phyloP scores from a whole-genome alignment of 2,888 invertebrate genomes.

The Arrhopalites spinosus region DNA sequence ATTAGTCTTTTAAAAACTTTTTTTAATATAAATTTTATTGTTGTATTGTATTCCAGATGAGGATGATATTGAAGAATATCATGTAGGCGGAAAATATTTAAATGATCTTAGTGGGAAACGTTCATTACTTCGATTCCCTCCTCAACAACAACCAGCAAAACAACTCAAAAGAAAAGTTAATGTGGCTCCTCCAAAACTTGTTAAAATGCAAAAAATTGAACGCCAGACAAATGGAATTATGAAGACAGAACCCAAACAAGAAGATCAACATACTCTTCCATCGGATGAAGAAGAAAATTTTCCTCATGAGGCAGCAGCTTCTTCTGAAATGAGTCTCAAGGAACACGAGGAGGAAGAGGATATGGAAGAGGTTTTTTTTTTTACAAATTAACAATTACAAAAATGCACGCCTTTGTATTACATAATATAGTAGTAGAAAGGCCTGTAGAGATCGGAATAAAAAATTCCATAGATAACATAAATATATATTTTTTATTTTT shows the following conservation, averaged over 20 bases:
- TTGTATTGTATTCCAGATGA: too few species aligned
- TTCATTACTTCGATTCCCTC: conserved; percentile 21
- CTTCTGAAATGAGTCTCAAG: conserved; percentile 34
- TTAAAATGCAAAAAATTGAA: conserved; percentile 52
- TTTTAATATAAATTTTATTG: too few species aligned
- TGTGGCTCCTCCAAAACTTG: conserved; percentile 48
- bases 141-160: background rate
- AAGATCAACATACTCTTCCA: conserved; percentile 24
- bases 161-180: conserved; percentile 36
- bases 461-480: too few species aligned
- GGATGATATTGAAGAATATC: conserved; percentile 46
- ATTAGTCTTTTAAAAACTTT: too few species aligned
- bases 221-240: conserved; percentile 37
- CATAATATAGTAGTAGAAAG: too few species aligned
- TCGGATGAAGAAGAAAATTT: conserved; percentile 41
- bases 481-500: conserved; percentile 13
- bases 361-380: conserved; percentile 32
- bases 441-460: too few species aligned
- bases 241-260: conserved; percentile 26
- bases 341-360: conserved; percentile 45
- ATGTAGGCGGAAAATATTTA: conserved; percentile 12
- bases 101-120: conserved; percentile 22
- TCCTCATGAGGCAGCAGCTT: conserved; percentile 32
- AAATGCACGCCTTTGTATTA: background rate
- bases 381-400: background rate